phyloP scores from a whole-genome alignment of 2,113 vertebrate genomes.

The Hydrochoerus hydrochaeris region DNA sequence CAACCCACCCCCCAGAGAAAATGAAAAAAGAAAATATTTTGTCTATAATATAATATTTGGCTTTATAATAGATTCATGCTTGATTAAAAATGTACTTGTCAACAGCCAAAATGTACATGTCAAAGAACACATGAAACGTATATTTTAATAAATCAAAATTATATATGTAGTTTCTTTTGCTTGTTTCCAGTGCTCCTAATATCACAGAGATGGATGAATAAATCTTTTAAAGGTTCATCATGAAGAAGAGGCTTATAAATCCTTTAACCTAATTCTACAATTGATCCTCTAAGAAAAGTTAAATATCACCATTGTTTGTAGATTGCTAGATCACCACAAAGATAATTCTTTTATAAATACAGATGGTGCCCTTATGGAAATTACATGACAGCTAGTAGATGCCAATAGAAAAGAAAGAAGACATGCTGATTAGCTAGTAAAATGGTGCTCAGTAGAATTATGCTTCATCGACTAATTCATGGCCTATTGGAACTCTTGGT shows the following conservation, averaged over 20 bases:
- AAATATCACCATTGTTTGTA: conserved; percentile 90
- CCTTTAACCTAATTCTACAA: conserved; percentile 86
- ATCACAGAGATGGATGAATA: conserved; percentile 60
- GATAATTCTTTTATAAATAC: conserved; percentile 92
- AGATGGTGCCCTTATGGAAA: conserved; percentile 91
- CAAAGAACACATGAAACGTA: not conserved
- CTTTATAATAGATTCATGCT: not conserved
- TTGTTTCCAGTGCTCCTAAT: conserved; percentile 55
- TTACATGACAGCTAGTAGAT: conserved; percentile 88
- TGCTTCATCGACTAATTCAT: conserved; percentile 85
- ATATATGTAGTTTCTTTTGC: not conserved
- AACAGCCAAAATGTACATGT: conserved; percentile 64
- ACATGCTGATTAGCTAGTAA: conserved; percentile 87
- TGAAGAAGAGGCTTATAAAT: conserved; percentile 84
- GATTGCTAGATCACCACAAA: conserved; percentile 88
- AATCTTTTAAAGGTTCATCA: conserved; percentile 79
- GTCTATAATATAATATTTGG: not conserved
- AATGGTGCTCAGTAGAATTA: conserved; percentile 82
- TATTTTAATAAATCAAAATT: conserved; percentile 83
- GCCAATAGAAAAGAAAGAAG: conserved; percentile 86
- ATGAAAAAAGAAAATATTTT: conserved; percentile 43
- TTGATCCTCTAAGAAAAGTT: conserved; percentile 89
- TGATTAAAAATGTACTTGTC: conserved; percentile 56
- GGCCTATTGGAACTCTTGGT: conserved; percentile 83
- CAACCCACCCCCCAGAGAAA: not conserved